Conservation (phyloP, 2,797 vertebrate genomes). For the Crax fasciolata region DNA sequence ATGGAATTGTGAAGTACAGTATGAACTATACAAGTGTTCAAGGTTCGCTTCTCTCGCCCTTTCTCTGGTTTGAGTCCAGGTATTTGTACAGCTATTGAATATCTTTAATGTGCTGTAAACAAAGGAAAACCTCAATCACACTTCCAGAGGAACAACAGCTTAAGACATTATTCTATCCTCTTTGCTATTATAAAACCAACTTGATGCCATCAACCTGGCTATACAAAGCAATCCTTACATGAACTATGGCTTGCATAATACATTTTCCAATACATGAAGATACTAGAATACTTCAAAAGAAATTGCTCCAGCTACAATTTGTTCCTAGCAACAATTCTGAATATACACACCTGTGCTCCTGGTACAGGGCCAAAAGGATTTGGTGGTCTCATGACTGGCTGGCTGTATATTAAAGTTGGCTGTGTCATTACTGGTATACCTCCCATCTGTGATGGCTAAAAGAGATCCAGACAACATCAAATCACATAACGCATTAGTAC, state of each 20-base stretch:
- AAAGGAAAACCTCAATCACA: neutral
- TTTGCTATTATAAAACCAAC: neutral
- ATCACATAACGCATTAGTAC: neutral
- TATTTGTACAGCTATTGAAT: accelerated
- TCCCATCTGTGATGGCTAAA: slow-evolving; percentile 91
- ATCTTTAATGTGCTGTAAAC: neutral
- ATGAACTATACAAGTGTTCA: neutral
- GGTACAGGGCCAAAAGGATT: slow-evolving; percentile 93
- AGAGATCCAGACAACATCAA: slow-evolving; percentile 35
- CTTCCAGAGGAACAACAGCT: neutral
- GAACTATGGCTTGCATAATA: neutral
- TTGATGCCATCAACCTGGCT: neutral
- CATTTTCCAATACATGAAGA: neutral
- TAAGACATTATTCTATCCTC: neutral
- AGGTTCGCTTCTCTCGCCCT: accelerated
- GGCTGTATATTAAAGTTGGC: slow-evolving; percentile 94
- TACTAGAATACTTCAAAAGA: neutral
- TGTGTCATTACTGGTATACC: slow-evolving; percentile 94
- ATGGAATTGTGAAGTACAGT: accelerated
- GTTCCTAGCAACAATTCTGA: neutral
- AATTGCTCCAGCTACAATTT: neutral
- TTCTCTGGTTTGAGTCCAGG: neutral
- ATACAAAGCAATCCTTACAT: neutral
- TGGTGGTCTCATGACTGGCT: slow-evolving; percentile 94
- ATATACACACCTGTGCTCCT: slow-evolving; percentile 90